phyloP scores from a whole-genome alignment of 2,888 invertebrate genomes.

The Tetranychus truncatus region DNA sequence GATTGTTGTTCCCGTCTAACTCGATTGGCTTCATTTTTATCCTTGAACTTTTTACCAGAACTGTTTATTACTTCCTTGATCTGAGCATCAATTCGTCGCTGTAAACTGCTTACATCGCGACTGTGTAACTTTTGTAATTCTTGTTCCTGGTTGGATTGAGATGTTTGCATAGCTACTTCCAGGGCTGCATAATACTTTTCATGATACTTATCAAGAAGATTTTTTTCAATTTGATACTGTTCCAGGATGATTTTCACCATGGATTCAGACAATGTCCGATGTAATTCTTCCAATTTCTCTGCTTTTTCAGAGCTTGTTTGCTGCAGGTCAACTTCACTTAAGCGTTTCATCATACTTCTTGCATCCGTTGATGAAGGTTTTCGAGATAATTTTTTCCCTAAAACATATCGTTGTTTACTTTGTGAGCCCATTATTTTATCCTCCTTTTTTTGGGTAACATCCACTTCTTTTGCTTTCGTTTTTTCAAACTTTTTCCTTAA shows the following conservation, averaged over 20 bases:
- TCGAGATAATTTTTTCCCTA: slow-evolving; percentile 33
- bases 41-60: slow-evolving; percentile 64
- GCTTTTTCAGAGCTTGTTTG: slow-evolving; percentile 13
- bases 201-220: slow-evolving; percentile 63
- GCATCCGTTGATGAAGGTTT: slow-evolving; percentile 28
- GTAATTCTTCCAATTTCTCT: slow-evolving; percentile 29
- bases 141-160: slow-evolving; percentile 63
- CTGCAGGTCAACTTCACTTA: slow-evolving; percentile 26
- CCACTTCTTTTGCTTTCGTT: slow-evolving; percentile 40
- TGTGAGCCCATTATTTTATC: slow-evolving; percentile 32
- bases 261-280: slow-evolving; percentile 31
- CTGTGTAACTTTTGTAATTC: slow-evolving; percentile 48
- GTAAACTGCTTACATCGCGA: slow-evolving; percentile 33
- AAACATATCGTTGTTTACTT: slow-evolving; percentile 35
- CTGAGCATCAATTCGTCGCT: slow-evolving; percentile 60
- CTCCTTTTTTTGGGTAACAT: slow-evolving; percentile 27
- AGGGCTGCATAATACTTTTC: slow-evolving; percentile 42
- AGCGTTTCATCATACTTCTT: slow-evolving; percentile 25
- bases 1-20: slow-evolving; percentile 65
- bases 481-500: slow-evolving; percentile 41
- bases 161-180: slow-evolving; percentile 58
- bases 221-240: slow-evolving; percentile 50
- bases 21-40: slow-evolving; percentile 65
- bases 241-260: slow-evolving; percentile 36
- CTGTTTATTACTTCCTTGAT: slow-evolving; percentile 62